Percentiles rank a stretch among this genome's conserved stretches.
Evolutionary conservation across 1,140 invertebrate genomes (phyloP).

Genomic region (Drosophila melanica): DNA sequence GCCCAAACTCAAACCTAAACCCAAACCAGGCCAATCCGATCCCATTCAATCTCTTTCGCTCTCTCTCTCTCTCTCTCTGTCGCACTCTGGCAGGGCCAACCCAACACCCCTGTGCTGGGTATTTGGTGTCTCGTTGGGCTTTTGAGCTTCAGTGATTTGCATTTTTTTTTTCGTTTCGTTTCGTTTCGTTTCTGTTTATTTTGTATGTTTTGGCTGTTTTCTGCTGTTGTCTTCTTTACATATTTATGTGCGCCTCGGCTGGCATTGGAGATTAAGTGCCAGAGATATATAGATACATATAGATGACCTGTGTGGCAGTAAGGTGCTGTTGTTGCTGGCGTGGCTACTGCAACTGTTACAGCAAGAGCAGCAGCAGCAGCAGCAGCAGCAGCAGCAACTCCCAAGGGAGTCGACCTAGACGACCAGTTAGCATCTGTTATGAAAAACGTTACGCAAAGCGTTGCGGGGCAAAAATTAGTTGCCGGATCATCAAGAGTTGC

Average conservation of each 20-base stretch:
- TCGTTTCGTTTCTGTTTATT: neutral
- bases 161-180: conserved; percentile 45
- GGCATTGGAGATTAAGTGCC: conserved; percentile 52
- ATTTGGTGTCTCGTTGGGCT: conserved; percentile 55
- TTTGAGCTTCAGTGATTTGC: conserved; percentile 81
- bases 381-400: conserved; percentile 27
- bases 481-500: conserved; percentile 39
- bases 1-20: conserved; percentile 4
- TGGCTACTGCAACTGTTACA: conserved; percentile 59
- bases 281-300: conserved; percentile 47
- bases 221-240: conserved; percentile 38
- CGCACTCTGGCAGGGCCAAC: neutral
- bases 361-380: neutral
- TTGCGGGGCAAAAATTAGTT: conserved; percentile 30
- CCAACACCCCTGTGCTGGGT: conserved; percentile 9
- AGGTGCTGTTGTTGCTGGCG: conserved; percentile 41
- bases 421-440: conserved; percentile 56
- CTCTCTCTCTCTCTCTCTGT: too few species aligned
- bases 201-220: conserved; percentile 13
- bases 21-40: conserved; percentile 18
- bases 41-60: conserved; percentile 7
- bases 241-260: conserved; percentile 70
- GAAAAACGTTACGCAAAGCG: conserved; percentile 44
- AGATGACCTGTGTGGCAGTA: conserved; percentile 70
- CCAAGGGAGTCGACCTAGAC: conserved; percentile 52